Conservation (phyloP, 64 coral and sea anemone genomes). For the Platygyra sinensis region DNA sequence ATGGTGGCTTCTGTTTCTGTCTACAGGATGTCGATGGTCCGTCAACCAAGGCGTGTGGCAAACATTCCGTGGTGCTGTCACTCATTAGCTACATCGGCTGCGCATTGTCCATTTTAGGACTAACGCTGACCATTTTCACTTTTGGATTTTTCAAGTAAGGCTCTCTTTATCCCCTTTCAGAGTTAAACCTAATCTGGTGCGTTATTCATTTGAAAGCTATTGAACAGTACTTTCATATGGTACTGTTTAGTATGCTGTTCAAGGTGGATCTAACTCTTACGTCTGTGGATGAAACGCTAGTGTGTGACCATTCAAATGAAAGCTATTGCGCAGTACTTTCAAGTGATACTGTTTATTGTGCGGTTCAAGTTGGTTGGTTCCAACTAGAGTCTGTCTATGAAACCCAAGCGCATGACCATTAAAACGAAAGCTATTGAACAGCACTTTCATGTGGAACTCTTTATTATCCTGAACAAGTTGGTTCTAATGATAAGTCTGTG, state of each 20-base stretch:
- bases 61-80: constrained; percentile 75
- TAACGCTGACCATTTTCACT: constrained; percentile 87
- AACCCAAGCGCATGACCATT: background rate
- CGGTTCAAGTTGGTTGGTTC: background rate
- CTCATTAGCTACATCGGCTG: constrained; percentile 91
- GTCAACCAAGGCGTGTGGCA: constrained; percentile 79
- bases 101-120: constrained; percentile 83
- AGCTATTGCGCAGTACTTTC: too few relatives aligned
- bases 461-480: background rate
- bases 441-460: background rate
- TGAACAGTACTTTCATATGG: too few relatives aligned
- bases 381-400: background rate
- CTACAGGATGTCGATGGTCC: constrained; percentile 85
- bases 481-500: background rate
- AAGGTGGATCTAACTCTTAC: background rate
- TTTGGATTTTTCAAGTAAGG: constrained; percentile 90
- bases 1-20: background rate
- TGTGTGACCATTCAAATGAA: too few relatives aligned
- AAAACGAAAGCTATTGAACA: background rate
- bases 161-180: background rate
- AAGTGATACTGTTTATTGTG: too few relatives aligned
- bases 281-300: background rate
- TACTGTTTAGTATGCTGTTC: too few relatives aligned
- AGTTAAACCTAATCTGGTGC: background rate
- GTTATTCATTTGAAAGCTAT: too few relatives aligned